A percentile compares a stretch with the other conserved stretches of the same genome.
Evolutionary conservation across 2,113 vertebrate genomes (phyloP).

Genomic region (Casuarius casuarius): DNA sequence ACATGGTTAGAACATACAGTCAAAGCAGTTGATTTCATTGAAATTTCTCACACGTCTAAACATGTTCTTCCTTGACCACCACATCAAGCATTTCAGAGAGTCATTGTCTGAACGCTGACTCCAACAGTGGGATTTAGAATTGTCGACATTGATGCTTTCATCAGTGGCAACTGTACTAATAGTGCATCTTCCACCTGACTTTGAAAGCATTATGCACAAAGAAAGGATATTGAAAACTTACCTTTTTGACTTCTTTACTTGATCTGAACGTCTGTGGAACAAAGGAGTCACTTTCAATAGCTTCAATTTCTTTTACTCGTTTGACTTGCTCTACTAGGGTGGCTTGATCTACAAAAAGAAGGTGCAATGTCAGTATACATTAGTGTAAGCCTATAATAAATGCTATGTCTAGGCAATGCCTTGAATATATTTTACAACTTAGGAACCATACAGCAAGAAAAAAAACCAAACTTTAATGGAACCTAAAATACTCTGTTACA

Average conservation of each 20-base stretch:
- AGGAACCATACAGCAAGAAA: neutral
- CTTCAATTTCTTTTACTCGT: constrained; percentile 96
- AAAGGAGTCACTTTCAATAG: constrained; percentile 97
- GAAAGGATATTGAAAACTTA: constrained; percentile 69
- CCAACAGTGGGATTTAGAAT: neutral
- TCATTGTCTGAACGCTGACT: neutral
- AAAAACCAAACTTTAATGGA: neutral
- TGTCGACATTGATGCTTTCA: neutral
- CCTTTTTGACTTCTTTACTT: constrained; percentile 91
- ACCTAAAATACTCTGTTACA: neutral
- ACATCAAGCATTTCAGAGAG: neutral
- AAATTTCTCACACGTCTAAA: too few species aligned
- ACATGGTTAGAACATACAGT: neutral
- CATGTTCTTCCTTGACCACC: neutral
- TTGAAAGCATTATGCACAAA: constrained; percentile 14
- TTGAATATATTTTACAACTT: constrained; percentile 3
- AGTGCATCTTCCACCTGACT: neutral
- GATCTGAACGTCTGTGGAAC: constrained; percentile 96
- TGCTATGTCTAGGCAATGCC: neutral
- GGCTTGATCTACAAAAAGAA: constrained; percentile 82
- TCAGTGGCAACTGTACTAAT: neutral
- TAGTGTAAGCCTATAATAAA: neutral
- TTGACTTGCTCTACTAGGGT: constrained; percentile 93
- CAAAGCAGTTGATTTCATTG: neutral
- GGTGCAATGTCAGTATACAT: constrained; percentile 5